Evolutionary conservation across 1,140 invertebrate species (phyloP).

Genomic region (Cydia pomonella): DNA sequence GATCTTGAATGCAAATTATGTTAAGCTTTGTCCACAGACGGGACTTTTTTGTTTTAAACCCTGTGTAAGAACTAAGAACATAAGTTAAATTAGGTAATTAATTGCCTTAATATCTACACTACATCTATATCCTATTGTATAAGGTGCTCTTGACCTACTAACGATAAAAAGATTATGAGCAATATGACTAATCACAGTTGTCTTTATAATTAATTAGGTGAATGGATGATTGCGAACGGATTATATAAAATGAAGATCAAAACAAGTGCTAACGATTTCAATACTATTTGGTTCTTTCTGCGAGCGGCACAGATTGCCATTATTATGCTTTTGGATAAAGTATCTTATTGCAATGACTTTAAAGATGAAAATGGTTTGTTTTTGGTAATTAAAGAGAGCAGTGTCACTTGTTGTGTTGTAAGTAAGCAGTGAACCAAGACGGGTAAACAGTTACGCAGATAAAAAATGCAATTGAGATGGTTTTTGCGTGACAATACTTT

Average conservation of each 20-base stretch:
- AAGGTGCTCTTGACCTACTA: neutral
- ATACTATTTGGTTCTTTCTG: neutral
- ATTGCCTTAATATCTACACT: neutral
- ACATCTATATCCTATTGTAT: neutral
- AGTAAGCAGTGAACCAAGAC: neutral
- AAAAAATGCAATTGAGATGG: constrained; percentile 1
- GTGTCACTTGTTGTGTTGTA: constrained; percentile 5
- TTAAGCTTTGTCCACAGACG: too few species aligned
- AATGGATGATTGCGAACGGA: neutral
- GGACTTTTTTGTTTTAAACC: too few species aligned
- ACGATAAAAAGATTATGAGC: neutral
- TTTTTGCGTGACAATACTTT: neutral
- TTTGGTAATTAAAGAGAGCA: neutral
- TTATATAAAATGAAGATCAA: neutral
- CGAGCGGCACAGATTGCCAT: neutral
- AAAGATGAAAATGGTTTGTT: neutral
- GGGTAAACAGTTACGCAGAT: neutral
- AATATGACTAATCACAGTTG: neutral
- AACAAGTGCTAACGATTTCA: neutral
- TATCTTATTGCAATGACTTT: neutral
- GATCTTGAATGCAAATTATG: too few species aligned
- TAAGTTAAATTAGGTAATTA: neutral
- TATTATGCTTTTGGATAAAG: neutral
- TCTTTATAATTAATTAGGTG: neutral
- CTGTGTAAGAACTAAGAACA: too few species aligned